Evolutionary conservation across 2,797 vertebrate species (phyloP).

Genomic region (Silurus lanzhouensis): DNA sequence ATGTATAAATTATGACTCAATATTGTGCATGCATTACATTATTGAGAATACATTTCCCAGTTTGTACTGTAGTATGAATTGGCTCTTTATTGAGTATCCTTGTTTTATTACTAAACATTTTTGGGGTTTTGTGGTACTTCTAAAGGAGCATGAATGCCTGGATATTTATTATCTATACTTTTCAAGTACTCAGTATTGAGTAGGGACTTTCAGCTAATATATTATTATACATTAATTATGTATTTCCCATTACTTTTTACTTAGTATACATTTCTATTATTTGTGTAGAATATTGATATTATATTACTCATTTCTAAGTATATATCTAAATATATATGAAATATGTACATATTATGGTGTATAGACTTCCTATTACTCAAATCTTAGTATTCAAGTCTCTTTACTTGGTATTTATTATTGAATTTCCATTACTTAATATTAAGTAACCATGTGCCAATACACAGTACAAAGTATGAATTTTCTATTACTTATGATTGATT

Average conservation of each 20-base stretch:
- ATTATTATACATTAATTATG: too few relatives aligned
- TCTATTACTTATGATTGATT: neutral
- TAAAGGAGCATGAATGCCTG: neutral
- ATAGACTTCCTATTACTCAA: too few relatives aligned
- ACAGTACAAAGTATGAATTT: neutral
- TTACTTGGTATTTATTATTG: too few relatives aligned
- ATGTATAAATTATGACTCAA: neutral
- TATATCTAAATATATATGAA: neutral
- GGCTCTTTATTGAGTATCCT: neutral
- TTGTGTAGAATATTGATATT: neutral
- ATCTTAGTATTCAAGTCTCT: too few relatives aligned
- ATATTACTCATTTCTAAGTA: neutral
- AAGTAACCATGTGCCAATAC: neutral
- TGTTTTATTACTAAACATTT: too few relatives aligned
- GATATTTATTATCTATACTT: neutral
- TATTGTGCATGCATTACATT: neutral
- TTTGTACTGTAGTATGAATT: neutral
- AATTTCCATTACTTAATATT: neutral
- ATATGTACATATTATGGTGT: too few relatives aligned
- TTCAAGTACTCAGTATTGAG: neutral
- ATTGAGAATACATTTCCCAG: neutral
- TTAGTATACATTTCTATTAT: neutral
- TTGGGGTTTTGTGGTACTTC: neutral
- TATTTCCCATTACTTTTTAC: neutral
- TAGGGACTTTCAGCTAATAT: neutral